Percentiles rank a stretch among this genome's conserved stretches.
These are phyloP conservation scores for Clarias magur DNA, from an alignment of 2,113 vertebrate species.

Conservation along the genomic window DNA sequence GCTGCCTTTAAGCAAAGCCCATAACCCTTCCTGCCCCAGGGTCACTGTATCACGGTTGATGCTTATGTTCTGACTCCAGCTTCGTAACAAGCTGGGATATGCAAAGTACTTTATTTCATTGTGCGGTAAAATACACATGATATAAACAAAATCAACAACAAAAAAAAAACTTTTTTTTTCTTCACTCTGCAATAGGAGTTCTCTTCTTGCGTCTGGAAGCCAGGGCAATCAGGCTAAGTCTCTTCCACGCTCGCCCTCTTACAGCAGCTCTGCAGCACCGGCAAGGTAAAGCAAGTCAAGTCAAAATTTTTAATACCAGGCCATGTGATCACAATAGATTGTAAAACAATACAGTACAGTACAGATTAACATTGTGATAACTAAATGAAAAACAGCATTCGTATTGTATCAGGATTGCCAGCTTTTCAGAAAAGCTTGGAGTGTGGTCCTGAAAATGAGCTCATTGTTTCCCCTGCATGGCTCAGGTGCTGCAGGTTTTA, in stretches of 20 bases:
- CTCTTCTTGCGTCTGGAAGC: conserved; percentile 84
- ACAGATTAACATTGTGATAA: neutral
- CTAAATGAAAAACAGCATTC: neutral
- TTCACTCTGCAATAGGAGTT: conserved; percentile 72
- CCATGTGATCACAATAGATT: neutral
- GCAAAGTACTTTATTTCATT: too few species aligned
- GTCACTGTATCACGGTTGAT: too few species aligned
- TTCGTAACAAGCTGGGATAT: too few species aligned
- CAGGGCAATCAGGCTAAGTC: conserved; percentile 84
- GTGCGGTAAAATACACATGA: too few species aligned
- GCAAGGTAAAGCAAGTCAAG: conserved; percentile 75
- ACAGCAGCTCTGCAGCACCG: conserved; percentile 82
- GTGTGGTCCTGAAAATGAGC: too few species aligned
- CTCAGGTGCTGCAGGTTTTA: too few species aligned
- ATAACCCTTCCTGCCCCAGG: too few species aligned
- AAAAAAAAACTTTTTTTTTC: neutral
- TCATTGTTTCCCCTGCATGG: too few species aligned
- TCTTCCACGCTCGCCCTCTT: conserved; percentile 84
- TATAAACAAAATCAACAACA: too few species aligned
- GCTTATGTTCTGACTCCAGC: too few species aligned
- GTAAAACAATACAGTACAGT: neutral
- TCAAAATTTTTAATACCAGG: neutral
- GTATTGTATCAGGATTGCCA: neutral
- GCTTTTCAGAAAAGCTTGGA: too few species aligned
- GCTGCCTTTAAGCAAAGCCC: too few species aligned